Evolutionary conservation across 1,140 invertebrate species (phyloP).

Genomic region (Drosophila murphyi): DNA sequence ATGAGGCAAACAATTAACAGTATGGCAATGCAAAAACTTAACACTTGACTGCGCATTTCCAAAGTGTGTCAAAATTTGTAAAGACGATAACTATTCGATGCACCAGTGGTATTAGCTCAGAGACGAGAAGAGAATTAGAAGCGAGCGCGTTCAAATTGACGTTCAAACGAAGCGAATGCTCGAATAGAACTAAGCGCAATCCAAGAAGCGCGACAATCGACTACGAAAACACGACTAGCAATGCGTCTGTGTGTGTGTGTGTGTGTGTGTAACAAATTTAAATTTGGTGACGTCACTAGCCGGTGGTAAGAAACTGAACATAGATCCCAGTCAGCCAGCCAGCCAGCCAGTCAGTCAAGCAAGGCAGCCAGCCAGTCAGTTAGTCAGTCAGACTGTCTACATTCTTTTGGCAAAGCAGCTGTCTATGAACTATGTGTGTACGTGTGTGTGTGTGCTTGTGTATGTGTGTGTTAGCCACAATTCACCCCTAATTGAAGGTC

Average conservation of each 20-base stretch:
- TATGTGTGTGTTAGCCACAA: constrained; percentile 36
- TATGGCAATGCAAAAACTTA: constrained; percentile 76
- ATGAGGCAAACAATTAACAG: constrained; percentile 78
- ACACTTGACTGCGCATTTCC: constrained; percentile 76
- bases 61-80: constrained; percentile 17
- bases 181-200: constrained; percentile 64
- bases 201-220: constrained; percentile 35
- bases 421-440: constrained; percentile 4
- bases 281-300: constrained; percentile 71
- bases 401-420: constrained; percentile 25
- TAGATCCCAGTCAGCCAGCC: constrained; percentile 42
- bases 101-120: neutral
- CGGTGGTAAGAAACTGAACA: constrained; percentile 52
- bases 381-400: constrained; percentile 36
- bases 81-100: constrained; percentile 3
- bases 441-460: neutral
- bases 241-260: constrained; percentile 6
- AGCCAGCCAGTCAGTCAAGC: too few relatives aligned
- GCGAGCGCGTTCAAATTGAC: constrained; percentile 45
- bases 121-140: constrained; percentile 7
- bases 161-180: constrained; percentile 65
- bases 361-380: constrained; percentile 33
- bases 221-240: constrained; percentile 9
- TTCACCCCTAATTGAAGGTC: constrained; percentile 46
- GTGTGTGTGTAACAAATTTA: constrained; percentile 49